Evolutionary conservation across 2,113 vertebrate species (phyloP), one percentile per base, ranked within the genome.

Genomic region (Lepidothrix coronata): DNA sequence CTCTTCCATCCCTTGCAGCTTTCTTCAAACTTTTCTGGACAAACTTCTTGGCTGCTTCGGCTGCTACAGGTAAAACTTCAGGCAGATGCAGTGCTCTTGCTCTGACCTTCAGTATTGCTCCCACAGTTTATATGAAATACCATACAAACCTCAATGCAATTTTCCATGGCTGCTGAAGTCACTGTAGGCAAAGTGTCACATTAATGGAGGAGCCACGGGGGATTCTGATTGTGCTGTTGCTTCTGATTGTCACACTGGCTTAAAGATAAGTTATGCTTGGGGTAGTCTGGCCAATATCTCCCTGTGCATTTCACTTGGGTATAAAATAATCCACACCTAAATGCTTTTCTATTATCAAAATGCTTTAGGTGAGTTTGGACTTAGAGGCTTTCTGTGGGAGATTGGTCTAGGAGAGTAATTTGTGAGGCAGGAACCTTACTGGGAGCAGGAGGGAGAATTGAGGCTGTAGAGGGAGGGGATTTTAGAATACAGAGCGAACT

Each of bases 191-290:
- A 90, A 94, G 68, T 61, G 83, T 90, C 27, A 8, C 89, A 37
- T 90, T 96, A 86, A 93, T 75, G 85, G 89, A 88, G 55, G 71
- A 91, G 84, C 94, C 82, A 82, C 7, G 1, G 90, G 83, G 84
- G 90, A 96, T 92, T 94, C 35, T 92, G 83, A 95, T 92, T 85
- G 93, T 17, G 16, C 79, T 78, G n/a, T 78, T 93, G 48, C 63
- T 89, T 89, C 70, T 54, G 85, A 94, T 92, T 77, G 93, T 94
- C 95, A 89, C 77, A 44, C 71, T 81, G 86, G 67, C 95, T 93
- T 91, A 80, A 71, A 78, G 77, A 49, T 58, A 87, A 95, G 67
- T 92, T 92, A 39, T 83, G 74, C 73, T 93, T 65, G 86, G 71
- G 65, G 31, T 87, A 3, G 3, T 75, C 65, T 59, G 86, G 33